Base-by-base conservation (phyloP, 2,888 invertebrate species). In the Campoplex capitator region DNA sequence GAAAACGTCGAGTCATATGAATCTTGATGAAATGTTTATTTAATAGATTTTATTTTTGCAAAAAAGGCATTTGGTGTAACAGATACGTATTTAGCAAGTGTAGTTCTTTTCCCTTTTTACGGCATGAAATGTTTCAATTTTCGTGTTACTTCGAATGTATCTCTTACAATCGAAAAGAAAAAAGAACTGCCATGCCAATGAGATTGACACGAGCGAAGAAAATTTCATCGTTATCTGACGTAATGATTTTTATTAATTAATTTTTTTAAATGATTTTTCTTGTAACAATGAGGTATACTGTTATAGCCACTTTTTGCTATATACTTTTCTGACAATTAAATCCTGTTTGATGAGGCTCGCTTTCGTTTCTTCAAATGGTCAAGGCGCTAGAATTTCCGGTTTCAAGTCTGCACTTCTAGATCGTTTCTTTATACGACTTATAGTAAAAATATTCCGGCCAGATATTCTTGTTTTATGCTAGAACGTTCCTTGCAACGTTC, bases 361-460 rank as follows among this genome's bases (percentile, higher is more conserved):
- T 85, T 85, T 85, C 85, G 78, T 42, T 85, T 82, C 85, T 78
- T 38, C 42, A 75, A 82, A 85, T 82, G 85, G 85, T 51, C 77
- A 85, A 75, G n/a, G 9, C 56, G 67, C 38, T 51, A 58, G 71
- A 71, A 76, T 58, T 82, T 85, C 85, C 82, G 74, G 85, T 82
- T 82, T 82, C 74, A n/a, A 28, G 38, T 11, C 8, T 7, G n/a
- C 48, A 51, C 38, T 51, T 58, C 76, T 42, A 32, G 73, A 38
- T 38, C 32, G 65, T 67, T 85, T 77, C 73, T 74, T 76, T 56
- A 67, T 73, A 78, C 58, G 68, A 32, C 16, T 28, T 23, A 23
- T n/a, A 23, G 18, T 56, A 23, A 23, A 70, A 32, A 70, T 28
- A 70, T 62, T 77, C 81, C 67, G 45, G 77, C 76, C 77, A 18